Conservation (phyloP, 2,113 vertebrate genomes). For the Ameiurus melas region DNA sequence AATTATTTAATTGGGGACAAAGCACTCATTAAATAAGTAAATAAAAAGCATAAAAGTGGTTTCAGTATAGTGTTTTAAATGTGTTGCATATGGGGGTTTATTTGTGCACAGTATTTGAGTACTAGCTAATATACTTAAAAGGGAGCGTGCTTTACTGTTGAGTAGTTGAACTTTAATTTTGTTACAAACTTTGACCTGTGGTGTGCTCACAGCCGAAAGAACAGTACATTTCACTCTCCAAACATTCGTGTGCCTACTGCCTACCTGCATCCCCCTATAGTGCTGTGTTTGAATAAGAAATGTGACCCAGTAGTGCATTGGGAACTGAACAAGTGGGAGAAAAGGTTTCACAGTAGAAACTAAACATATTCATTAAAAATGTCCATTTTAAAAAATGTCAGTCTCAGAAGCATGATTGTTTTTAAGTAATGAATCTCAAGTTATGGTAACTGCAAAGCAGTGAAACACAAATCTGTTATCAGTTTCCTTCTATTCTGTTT, state of each 20-base stretch:
- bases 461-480: neutral
- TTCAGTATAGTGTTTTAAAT: neutral
- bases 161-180: constrained; percentile 13
- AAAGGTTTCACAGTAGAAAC: neutral
- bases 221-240: neutral
- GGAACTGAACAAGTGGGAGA: neutral
- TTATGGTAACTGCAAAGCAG: neutral
- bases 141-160: neutral
- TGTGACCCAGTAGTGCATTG: neutral
- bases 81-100: neutral
- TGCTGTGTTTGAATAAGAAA: constrained; percentile 2
- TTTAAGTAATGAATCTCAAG: neutral
- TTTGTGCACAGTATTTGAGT: neutral
- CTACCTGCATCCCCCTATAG: no score
- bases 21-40: neutral
- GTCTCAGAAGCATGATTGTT: neutral
- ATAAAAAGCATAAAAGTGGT: no score
- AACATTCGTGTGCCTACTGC: neutral
- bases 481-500: neutral
- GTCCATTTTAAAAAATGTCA: neutral
- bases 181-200: neutral
- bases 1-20: neutral
- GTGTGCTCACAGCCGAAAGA: neutral
- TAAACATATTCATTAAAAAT: neutral
- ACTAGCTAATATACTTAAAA: neutral